Evolutionary conservation across 2,888 invertebrate genomes (phyloP), one percentile per base, ranked within the genome.

Genomic region (Oeneis ivallda): DNA sequence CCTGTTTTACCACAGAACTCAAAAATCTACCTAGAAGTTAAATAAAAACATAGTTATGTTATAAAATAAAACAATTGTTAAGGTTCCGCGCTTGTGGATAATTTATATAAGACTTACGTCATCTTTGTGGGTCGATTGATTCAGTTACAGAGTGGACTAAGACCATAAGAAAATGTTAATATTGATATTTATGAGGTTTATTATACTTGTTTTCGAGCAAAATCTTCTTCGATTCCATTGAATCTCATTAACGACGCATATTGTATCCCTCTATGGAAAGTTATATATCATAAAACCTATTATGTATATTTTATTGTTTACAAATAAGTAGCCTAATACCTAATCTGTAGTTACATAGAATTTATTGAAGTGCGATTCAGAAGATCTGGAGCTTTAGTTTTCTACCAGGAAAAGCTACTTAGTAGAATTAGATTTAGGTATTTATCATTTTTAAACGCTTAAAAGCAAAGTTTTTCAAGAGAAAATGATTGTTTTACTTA

Each of bases 81-180:
- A 64, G 65, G 52, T 72, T 65, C 66, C 49, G 41, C 41, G 63
- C 65, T 64, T 50, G 59, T 62, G 62, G 65, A 67, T 68, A 66
- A 70, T 61, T 19, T 54, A 62, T 61, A 61, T 50, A 70, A 66
- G 52, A 62, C 58, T 77, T 77, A 76, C 77, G 76, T 78, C 76
- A 77, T 74, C 67, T 63, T 74, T 76, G 76, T 75, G 75, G 76
- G 76, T 70, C 68, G 76, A 73, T 75, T 82, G 83, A 86, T 72
- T 86, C 83, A 84, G 76, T 75, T 70, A 68, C 58, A 67, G 70
- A 66, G 49, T 76, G 71, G 73, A 74, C 75, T 72, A 72, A 72
- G 74, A 75, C 71, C 86, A 84, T 81, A 86, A 78, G 54, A 8
- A 19, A 80, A 87, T 88, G 86, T 74, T 76, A 87, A 87, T 82